phyloP scores from a whole-genome alignment of 2,888 invertebrate species.

The Pterobdella sp. region DNA sequence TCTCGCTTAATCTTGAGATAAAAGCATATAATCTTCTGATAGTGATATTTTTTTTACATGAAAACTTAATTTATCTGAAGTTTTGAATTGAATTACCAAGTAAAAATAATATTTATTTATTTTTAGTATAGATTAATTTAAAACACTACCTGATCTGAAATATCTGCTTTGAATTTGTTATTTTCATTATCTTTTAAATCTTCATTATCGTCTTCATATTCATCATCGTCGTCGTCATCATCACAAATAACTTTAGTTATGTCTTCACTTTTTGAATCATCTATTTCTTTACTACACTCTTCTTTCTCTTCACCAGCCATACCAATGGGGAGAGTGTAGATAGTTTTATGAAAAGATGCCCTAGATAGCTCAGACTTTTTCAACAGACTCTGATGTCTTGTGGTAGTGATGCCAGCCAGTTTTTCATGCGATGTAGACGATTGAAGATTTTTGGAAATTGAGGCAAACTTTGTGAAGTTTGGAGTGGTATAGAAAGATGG shows the following conservation, averaged over 20 bases:
- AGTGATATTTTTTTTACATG: too few relatives aligned
- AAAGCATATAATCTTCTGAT: too few relatives aligned
- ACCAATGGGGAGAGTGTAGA: neutral
- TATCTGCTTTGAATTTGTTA: neutral
- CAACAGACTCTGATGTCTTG: neutral
- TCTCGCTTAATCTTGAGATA: too few relatives aligned
- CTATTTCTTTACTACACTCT: neutral
- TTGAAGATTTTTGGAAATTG: neutral
- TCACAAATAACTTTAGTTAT: neutral
- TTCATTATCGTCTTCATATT: neutral
- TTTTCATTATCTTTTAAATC: neutral
- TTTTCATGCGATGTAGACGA: neutral
- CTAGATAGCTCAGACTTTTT: neutral
- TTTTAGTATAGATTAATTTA: neutral
- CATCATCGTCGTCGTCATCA: slow-evolving; percentile 22
- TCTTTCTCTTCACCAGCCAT: neutral
- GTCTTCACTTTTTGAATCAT: slow-evolving; percentile 1
- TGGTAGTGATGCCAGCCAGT: too few relatives aligned
- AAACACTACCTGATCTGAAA: neutral
- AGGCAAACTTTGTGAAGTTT: neutral
- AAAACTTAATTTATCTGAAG: neutral
- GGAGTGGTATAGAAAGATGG: neutral
- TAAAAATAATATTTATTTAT: neutral
- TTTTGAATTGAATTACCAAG: neutral
- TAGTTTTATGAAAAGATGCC: neutral